Evolutionary conservation across 2,113 vertebrate genomes (phyloP).

Genomic region (Cynocephalus volans): DNA sequence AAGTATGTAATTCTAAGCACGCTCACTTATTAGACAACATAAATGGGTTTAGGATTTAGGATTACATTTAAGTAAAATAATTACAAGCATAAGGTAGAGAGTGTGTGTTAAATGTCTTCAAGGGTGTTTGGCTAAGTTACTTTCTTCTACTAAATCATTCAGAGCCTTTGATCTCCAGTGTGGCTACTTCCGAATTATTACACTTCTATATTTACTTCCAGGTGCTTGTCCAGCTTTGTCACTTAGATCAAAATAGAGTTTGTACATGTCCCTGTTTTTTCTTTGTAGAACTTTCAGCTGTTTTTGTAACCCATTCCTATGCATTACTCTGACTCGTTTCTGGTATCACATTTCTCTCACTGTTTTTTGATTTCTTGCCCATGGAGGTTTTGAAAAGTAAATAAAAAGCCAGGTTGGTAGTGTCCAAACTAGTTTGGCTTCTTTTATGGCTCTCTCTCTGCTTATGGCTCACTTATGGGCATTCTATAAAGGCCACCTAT

Average conservation of each 20-base stretch:
- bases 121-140: neutral
- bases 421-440: neutral
- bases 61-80: neutral
- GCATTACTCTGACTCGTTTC: neutral
- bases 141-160: neutral
- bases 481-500: neutral
- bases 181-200: neutral
- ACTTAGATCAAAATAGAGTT: neutral
- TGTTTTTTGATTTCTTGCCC: slow-evolving; percentile 49
- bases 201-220: neutral
- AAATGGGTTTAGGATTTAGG: neutral
- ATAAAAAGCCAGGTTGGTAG: slow-evolving; percentile 10
- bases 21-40: neutral
- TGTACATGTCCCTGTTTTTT: neutral
- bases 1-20: neutral
- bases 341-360: neutral
- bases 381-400: neutral
- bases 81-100: neutral
- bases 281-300: neutral
- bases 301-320: neutral
- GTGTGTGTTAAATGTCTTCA: neutral
- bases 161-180: neutral
- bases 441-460: neutral
- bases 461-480: neutral
- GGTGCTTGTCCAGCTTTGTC: neutral